Evolutionary conservation across 2,113 vertebrate species (phyloP).

Genomic region (Nerophis ophidion): DNA sequence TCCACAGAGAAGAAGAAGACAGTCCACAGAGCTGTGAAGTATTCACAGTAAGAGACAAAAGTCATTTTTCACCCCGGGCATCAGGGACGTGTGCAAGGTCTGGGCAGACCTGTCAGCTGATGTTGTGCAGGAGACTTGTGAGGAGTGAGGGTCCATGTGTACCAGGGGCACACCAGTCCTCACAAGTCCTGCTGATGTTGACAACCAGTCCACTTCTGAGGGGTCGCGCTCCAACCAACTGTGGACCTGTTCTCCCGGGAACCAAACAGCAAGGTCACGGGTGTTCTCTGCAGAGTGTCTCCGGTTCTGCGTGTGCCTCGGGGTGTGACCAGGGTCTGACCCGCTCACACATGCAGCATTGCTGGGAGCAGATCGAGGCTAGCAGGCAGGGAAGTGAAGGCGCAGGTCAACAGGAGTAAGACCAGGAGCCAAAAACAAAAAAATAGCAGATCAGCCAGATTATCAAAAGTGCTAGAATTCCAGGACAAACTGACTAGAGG

Average conservation of each 20-base stretch:
- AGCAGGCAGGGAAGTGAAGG: no score
- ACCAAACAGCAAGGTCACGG: background rate
- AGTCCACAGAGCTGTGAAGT: conserved; percentile 6
- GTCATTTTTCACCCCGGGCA: conserved; percentile 22
- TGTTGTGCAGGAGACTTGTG: conserved; percentile 44
- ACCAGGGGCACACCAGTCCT: conserved; percentile 18
- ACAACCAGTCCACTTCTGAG: conserved; percentile 43
- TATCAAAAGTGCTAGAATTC: no score
- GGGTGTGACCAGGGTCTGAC: background rate
- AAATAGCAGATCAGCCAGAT: no score
- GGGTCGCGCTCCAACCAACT: conserved; percentile 19
- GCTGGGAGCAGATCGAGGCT: no score
- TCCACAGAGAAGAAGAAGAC: background rate
- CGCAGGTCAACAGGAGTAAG: no score
- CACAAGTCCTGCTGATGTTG: conserved; percentile 44
- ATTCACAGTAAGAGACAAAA: conserved; percentile 19
- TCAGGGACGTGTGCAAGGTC: conserved; percentile 34
- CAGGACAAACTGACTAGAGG: no score
- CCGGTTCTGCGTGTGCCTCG: conserved; percentile 6
- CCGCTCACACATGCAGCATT: background rate
- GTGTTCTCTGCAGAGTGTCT: conserved; percentile 5
- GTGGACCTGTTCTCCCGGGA: conserved; percentile 33
- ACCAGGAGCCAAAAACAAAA: no score
- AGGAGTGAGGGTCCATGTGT: background rate
- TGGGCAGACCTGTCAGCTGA: conserved; percentile 47